Base-by-base conservation (phyloP, 2,797 vertebrate genomes). In the Platalea minor region DNA sequence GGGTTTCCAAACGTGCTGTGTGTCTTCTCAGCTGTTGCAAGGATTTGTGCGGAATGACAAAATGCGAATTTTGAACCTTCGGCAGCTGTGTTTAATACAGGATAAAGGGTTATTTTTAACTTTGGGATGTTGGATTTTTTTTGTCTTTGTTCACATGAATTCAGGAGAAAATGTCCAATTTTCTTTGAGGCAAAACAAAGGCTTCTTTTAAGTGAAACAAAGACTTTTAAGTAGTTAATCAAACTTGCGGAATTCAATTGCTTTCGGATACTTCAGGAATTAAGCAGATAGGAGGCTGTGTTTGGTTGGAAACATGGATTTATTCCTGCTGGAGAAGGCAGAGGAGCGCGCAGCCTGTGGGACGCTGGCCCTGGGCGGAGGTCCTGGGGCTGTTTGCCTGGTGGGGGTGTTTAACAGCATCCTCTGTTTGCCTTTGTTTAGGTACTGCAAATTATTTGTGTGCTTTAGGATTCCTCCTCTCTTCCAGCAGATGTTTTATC, bases 11-110 rank as follows among this genome's bases (percentile, higher is more conserved):
- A 88, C 48, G 11, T 79, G 90, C 72, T 87, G 83, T 97, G 90
- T 97, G 98, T 98, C 98, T 97, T 98, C 97, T 99, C 99, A 99
- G 98, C 99, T 99, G 98, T 98, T 98, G 98, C 89, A 41, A 70
- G 94, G 98, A 98, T 99, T 98, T 98, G 98, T 96, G 94, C 60
- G 77, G 98, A 97, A 98, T 98, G 98, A 98, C 97, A 98, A 97
- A 98, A 97, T 95, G 97, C 19, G 95, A 96, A 98, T 98, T 98
- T 97, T 94, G 77, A 96, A 97, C 97, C 95, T 96, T 98, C 97
- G 98, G 98, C 98, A 99, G 98, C 98, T 99, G 97, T 80, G 88
- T 95, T 98, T 98, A 98, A 94, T 67, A 96, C 97, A 98, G 96
- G 98, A 97, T 97, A 95, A 95, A 90, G 84, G 95, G 97, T 97